Base-by-base conservation (phyloP, 1,140 invertebrate genomes). In the Orchestia grillus region DNA sequence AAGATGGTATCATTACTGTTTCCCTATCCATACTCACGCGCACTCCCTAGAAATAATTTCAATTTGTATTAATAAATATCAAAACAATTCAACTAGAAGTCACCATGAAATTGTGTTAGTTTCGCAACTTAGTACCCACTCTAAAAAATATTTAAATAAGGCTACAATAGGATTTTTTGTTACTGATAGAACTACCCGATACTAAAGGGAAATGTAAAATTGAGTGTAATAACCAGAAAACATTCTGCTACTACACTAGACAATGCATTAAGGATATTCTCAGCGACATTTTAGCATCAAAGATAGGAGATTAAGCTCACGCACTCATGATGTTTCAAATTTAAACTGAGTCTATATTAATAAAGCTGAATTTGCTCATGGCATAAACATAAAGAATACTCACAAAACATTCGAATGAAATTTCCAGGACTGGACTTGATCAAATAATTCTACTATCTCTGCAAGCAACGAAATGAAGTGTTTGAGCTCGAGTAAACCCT, bases 11-110 rank as follows among this genome's bases (percentile, higher is more conserved):
- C 88, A 44, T 42, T 0, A 11, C 88, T 42, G 41, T 41, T 44
- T 90, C 43, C 88, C 88, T 90, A 90, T 90, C 88, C 88, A 90
- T 44, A 90, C 41, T 90, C 88, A 90, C 3, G 42, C 43, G 88
- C 88, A 41, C 28, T 90, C 88, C 88, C 88, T 90, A 90, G 43
- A 44, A 90, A 90, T 36, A 90, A 44, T 90, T 77, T 44, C 41
- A 44, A 11, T 41, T 90, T 41, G 87, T 87, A 44, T 90, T 90
- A 90, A 36, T 42, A 90, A 90, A 90, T 90, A 15, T 90, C 28
- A 41, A 42, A 90, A 23, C 41, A 90, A 90, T 90, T 19, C 42
- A 4, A 90, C 36, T 0, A 44, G 42, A 90, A 90, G 11, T 36
- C 36, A 77, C 62, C 28, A 77, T 36, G 28, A 15, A 36, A 77